Evolutionary conservation across 2,888 invertebrate species (phyloP).

Genomic region (Ectemnius cavifrons): DNA sequence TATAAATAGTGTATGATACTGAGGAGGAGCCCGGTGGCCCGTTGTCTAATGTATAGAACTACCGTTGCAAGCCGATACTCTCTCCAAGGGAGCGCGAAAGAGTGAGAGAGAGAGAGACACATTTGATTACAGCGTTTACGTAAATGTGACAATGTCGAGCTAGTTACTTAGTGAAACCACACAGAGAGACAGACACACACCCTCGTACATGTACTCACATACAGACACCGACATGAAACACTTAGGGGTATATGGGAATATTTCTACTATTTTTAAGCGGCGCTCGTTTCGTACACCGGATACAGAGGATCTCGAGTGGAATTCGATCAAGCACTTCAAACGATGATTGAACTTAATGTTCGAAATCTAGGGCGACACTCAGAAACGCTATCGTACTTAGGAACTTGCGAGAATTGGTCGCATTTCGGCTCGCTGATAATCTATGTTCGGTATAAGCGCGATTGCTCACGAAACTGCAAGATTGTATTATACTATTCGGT

Average conservation of each 20-base stretch:
- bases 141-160: conserved; percentile 74
- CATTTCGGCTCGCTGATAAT: conserved; percentile 3
- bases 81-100: conserved; percentile 33
- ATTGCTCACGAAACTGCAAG: conserved; percentile 65
- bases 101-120: conserved; percentile 20
- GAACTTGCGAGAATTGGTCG: not conserved
- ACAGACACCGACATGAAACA: conserved; percentile 40
- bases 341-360: not conserved
- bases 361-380: not conserved
- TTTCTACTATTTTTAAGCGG: conserved; percentile 69
- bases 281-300: conserved; percentile 53
- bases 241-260: conserved; percentile 71
- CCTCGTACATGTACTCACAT: no score
- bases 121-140: conserved; percentile 62
- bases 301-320: conserved; percentile 41
- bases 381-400: not conserved
- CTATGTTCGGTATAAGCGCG: conserved; percentile 38
- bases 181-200: no score
- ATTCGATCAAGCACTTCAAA: conserved; percentile 1
- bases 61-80: conserved; percentile 57
- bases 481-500: conserved; percentile 68
- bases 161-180: conserved; percentile 70
- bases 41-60: conserved; percentile 59
- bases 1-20: conserved; percentile 72
- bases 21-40: conserved; percentile 48